phyloP scores from a whole-genome alignment of 2,888 invertebrate genomes.

The Crossocerus cetratus region DNA sequence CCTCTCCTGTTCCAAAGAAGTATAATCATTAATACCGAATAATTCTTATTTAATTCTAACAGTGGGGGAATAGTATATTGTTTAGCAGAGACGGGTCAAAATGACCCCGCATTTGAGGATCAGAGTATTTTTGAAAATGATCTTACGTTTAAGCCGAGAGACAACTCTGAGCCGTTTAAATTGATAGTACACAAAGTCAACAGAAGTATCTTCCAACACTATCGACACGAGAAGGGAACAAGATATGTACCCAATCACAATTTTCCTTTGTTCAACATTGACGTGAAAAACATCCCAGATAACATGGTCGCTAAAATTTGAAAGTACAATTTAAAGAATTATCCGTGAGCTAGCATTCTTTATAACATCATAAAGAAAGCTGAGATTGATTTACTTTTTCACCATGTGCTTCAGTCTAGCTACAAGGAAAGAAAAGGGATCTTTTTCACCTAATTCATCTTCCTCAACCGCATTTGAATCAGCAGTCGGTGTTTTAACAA shows the following conservation, averaged over 20 bases:
- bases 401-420: constrained; percentile 23
- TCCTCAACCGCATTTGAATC: too few species aligned
- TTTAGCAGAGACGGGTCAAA: too few species aligned
- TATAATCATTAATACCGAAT: too few species aligned
- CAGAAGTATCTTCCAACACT: too few species aligned
- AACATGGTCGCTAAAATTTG: constrained; percentile 59
- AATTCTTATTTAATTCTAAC: too few species aligned
- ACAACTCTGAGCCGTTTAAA: too few species aligned
- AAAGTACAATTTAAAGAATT: background rate
- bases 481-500: too few species aligned
- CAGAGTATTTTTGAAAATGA: too few species aligned
- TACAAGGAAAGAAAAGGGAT: constrained; percentile 31
- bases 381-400: constrained; percentile 31
- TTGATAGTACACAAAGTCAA: too few species aligned
- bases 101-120: too few species aligned
- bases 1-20: constrained; percentile 28
- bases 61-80: too few species aligned
- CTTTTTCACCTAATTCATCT: background rate
- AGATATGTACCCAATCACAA: constrained; percentile 63
- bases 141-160: too few species aligned
- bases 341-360: background rate
- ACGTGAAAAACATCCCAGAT: constrained; percentile 62
- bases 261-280: constrained; percentile 46
- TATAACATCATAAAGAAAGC: background rate
- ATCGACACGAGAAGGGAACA: constrained; percentile 57